Evolutionary conservation across 2,113 vertebrate genomes (phyloP).

Genomic region (Cyphomyrus plagiostoma): DNA sequence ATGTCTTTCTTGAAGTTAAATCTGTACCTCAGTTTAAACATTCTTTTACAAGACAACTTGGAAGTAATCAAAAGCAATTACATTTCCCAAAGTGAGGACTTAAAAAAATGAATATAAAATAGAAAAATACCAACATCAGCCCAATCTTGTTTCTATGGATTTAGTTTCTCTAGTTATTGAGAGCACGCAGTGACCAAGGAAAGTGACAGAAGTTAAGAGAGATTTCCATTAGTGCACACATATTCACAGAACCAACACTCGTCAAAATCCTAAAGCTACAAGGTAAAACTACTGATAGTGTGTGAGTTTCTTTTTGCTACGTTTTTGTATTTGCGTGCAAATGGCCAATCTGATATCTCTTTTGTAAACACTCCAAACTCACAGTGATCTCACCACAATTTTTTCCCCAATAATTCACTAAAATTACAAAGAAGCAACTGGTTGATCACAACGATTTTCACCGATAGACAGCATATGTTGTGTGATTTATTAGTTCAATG

Average conservation of each 20-base stretch:
- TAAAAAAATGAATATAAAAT: conserved; percentile 43
- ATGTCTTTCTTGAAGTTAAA: conserved; percentile 70
- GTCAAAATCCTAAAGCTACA: conserved; percentile 29
- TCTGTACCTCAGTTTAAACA: conserved; percentile 77
- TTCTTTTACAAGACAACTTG: conserved; percentile 61
- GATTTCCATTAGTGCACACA: conserved; percentile 29
- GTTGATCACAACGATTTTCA: not conserved
- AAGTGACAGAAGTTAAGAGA: conserved; percentile 14
- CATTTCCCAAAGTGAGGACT: conserved; percentile 60
- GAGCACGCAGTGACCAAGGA: conserved; percentile 30
- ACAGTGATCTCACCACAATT: not conserved
- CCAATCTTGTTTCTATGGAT: conserved; percentile 44
- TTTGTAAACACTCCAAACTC: conserved; percentile 13
- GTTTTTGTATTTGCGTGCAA: conserved; percentile 3
- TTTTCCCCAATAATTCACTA: not conserved
- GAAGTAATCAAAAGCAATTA: conserved; percentile 65
- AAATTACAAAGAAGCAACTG: conserved; percentile 11
- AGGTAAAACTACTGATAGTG: conserved; percentile 31
- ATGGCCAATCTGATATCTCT: not conserved
- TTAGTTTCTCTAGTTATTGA: conserved; percentile 20
- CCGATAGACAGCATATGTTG: not conserved
- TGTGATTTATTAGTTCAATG: not conserved
- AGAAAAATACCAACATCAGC: conserved; percentile 54
- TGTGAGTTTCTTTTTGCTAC: conserved; percentile 2
- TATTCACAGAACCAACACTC: conserved; percentile 15